These are phyloP conservation scores for Motacilla alba DNA, from an alignment of 2,113 vertebrate genomes.

Conservation along the genomic window DNA sequence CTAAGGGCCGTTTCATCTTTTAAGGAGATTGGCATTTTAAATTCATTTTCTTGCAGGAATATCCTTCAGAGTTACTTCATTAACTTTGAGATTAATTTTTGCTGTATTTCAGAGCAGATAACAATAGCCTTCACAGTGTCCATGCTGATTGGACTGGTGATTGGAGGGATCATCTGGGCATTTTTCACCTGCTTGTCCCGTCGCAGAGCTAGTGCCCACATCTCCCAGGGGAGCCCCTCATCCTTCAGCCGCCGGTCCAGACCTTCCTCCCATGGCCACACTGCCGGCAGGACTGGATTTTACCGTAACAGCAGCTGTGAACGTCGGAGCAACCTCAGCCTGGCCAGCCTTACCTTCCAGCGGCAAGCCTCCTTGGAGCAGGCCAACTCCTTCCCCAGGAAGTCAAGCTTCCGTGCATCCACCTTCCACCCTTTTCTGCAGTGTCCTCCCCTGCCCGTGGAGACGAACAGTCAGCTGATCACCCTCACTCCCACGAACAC, in stretches of 20 bases:
- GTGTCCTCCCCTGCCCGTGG: slow-evolving; percentile 84
- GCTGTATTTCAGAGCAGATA: slow-evolving; percentile 80
- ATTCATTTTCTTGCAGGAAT: not conserved
- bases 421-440: slow-evolving; percentile 96
- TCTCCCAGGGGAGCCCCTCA: slow-evolving; percentile 81
- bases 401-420: slow-evolving; percentile 90
- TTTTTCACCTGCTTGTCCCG: slow-evolving; percentile 85
- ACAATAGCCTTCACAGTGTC: slow-evolving; percentile 93
- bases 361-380: slow-evolving; percentile 86
- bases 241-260: slow-evolving; percentile 68
- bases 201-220: slow-evolving; percentile 86
- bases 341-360: slow-evolving; percentile 92
- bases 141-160: slow-evolving; percentile 84
- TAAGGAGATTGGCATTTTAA: not conserved
- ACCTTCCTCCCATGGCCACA: slow-evolving; percentile 45
- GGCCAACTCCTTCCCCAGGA: slow-evolving; percentile 84
- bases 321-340: slow-evolving; percentile 91
- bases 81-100: not conserved
- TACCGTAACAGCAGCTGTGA: slow-evolving; percentile 90
- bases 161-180: slow-evolving; percentile 87
- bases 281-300: slow-evolving; percentile 79
- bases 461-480: slow-evolving; percentile 85
- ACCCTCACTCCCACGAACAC: slow-evolving; percentile 79
- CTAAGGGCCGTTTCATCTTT: not conserved
- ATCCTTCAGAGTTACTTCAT: not conserved